Percentiles rank a stretch among this genome's conserved stretches.
Conservation (phyloP, 2,113 vertebrate species). For the Grammomys dolichurus region DNA sequence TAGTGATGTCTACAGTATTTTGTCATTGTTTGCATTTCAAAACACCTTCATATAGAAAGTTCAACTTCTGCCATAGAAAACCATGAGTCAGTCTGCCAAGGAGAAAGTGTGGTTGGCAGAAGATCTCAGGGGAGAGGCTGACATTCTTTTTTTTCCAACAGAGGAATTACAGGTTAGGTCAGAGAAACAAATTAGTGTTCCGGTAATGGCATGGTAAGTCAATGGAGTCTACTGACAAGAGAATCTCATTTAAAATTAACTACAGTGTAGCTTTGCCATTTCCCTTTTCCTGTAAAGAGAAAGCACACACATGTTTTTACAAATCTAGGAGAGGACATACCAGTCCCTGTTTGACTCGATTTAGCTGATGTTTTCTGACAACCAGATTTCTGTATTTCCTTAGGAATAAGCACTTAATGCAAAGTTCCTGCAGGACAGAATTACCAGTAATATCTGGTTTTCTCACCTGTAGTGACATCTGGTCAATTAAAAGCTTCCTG, state of each 20-base stretch:
- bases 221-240: background rate
- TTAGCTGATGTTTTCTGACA: slow-evolving; percentile 64
- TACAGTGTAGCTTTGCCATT: background rate
- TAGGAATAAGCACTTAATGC: slow-evolving; percentile 67
- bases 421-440: slow-evolving; percentile 60
- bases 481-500: slow-evolving; percentile 66
- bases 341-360: slow-evolving; percentile 8
- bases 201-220: background rate
- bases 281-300: background rate
- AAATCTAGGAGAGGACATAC: slow-evolving; percentile 7
- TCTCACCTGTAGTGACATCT: slow-evolving; percentile 73
- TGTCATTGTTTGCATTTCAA: slow-evolving; percentile 1
- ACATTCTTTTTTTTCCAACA: background rate
- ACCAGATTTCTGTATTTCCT: slow-evolving; percentile 71
- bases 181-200: slow-evolving; percentile 5
- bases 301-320: slow-evolving; percentile 25
- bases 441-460: slow-evolving; percentile 70
- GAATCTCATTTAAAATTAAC: slow-evolving; percentile 36
- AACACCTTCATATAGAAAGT: slow-evolving; percentile 39
- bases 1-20: background rate
- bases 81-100: background rate
- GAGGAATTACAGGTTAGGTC: background rate
- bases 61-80: background rate
- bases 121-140: background rate
- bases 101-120: background rate